Conservation (phyloP, 1,140 invertebrate genomes). For the Cyclargus thomasi region DNA sequence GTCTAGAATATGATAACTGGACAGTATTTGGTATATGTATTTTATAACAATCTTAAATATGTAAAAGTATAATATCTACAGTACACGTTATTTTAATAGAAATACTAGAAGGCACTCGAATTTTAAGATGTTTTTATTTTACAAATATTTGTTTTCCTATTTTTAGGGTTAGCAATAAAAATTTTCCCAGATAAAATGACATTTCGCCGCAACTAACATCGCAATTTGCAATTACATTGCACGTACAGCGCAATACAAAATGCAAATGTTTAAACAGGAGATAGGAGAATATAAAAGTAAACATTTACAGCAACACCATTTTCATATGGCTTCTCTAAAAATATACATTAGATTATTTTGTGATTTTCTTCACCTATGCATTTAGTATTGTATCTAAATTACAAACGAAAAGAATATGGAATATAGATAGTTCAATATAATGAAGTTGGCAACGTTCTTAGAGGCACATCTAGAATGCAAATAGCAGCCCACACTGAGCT, state of each 20-base stretch:
- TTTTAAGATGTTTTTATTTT: too few relatives aligned
- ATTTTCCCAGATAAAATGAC: background rate
- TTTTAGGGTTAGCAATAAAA: background rate
- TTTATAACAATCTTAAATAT: too few relatives aligned
- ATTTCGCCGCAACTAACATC: background rate
- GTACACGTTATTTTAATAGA: too few relatives aligned
- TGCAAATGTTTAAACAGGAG: constrained; percentile 3
- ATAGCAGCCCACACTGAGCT: constrained; percentile 16
- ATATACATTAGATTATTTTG: too few relatives aligned
- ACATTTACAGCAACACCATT: background rate
- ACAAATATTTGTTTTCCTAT: background rate
- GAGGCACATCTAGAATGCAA: background rate
- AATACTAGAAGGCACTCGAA: too few relatives aligned
- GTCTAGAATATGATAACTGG: too few relatives aligned
- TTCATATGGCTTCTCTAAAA: background rate
- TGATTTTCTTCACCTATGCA: too few relatives aligned
- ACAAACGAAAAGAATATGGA: background rate
- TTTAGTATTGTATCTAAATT: too few relatives aligned
- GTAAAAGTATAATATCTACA: too few relatives aligned
- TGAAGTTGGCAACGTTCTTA: background rate
- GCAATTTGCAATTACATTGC: constrained; percentile 3
- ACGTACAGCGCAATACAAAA: background rate
- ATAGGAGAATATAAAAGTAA: background rate
- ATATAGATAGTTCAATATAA: background rate
- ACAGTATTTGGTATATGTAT: too few relatives aligned